A percentile compares a stretch with the other conserved stretches of the same genome.
Conservation (phyloP, 2,888 invertebrate species). For the Choreutis nemorana region DNA sequence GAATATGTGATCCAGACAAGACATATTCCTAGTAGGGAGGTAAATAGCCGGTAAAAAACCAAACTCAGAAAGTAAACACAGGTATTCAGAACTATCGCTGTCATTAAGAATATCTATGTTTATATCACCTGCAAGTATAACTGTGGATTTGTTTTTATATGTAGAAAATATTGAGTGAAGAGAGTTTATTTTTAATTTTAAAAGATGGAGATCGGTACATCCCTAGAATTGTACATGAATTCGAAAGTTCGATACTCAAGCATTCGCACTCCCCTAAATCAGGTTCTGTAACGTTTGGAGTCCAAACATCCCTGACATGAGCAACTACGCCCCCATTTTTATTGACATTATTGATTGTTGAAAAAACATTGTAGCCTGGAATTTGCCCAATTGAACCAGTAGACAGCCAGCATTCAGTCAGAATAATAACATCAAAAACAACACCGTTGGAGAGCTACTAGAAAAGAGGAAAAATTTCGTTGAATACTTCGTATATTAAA, state of each 20-base stretch:
- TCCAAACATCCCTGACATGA: constrained; percentile 1
- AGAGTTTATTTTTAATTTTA: not conserved
- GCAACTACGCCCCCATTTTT: constrained; percentile 2
- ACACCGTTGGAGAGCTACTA: not conserved
- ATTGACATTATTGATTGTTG: constrained; percentile 1
- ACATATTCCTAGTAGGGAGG: too few species aligned
- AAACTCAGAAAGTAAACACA: too few species aligned
- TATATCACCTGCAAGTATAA: too few species aligned
- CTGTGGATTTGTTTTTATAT: not conserved
- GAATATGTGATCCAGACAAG: too few species aligned
- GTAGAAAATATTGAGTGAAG: not conserved
- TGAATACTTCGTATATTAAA: constrained; percentile 1
- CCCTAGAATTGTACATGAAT: not conserved
- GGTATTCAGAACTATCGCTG: too few species aligned
- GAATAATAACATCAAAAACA: constrained; percentile 1
- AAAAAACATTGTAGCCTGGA: not conserved
- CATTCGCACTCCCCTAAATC: not conserved
- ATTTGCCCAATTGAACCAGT: not conserved
- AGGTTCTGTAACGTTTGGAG: not conserved
- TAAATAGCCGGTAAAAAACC: too few species aligned
- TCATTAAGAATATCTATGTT: too few species aligned
- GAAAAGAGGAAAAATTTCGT: not conserved
- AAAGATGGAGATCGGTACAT: constrained; percentile 1
- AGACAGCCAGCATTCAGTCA: constrained; percentile 1
- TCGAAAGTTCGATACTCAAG: not conserved